phyloP scores from a whole-genome alignment of 2,113 vertebrate genomes.

The Bolborhynchus lineola region DNA sequence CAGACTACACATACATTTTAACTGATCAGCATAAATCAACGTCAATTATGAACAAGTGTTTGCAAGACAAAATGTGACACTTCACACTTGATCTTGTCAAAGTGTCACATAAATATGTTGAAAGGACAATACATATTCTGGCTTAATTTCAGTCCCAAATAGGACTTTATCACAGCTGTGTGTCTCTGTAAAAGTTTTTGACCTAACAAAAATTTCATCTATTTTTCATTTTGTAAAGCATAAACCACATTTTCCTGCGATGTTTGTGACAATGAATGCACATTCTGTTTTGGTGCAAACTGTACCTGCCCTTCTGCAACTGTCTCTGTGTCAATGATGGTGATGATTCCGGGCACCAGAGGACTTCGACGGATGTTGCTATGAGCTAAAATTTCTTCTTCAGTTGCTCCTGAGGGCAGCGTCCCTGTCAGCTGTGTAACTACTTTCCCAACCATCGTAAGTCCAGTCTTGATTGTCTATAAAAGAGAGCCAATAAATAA shows the following conservation, averaged over 20 bases:
- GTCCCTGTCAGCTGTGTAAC: constrained; percentile 95
- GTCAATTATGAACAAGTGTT: constrained; percentile 27
- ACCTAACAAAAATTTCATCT: not conserved
- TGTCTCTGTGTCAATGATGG: constrained; percentile 91
- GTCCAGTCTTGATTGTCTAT: constrained; percentile 93
- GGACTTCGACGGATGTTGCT: constrained; percentile 86
- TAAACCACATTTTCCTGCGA: not conserved
- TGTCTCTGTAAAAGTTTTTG: not conserved
- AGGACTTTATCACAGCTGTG: not conserved
- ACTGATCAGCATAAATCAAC: constrained; percentile 50
- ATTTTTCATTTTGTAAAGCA: not conserved
- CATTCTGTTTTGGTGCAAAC: not conserved
- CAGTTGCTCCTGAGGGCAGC: constrained; percentile 82
- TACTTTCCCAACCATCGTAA: constrained; percentile 97
- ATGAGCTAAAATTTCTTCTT: constrained; percentile 88
- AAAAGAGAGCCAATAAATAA: not conserved
- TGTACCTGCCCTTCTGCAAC: constrained; percentile 94
- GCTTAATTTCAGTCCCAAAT: not conserved
- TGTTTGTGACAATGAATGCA: fast-evolving
- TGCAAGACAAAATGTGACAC: constrained; percentile 38
- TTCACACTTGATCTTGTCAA: constrained; percentile 52
- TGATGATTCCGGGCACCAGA: constrained; percentile 89
- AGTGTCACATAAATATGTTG: constrained; percentile 16
- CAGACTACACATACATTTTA: not conserved
- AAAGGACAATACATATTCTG: constrained; percentile 11